Evolutionary conservation across 1,140 invertebrate species (phyloP), one percentile per base, ranked within the genome.

Genomic region (Cecropterus lyciades): DNA sequence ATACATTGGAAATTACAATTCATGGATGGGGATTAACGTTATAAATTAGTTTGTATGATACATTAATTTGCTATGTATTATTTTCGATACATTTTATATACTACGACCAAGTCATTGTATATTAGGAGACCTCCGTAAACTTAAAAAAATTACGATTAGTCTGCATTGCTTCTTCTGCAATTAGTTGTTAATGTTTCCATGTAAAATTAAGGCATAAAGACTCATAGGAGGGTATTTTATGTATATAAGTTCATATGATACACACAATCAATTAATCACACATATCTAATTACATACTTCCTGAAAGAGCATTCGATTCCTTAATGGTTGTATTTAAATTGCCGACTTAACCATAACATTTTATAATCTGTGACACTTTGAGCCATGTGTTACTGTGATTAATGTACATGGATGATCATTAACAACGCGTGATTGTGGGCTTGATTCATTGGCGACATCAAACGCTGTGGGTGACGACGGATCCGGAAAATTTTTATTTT

Each of bases 371-470:
- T 64, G 60, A 64, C 49, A 64, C 37, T 53, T 64, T 59, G 64
- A 67, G 62, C 60, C 68, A 56, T 66, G 51, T 73, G 65, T 69
- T 74, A 48, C 49, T 66, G 70, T 68, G 65, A 71, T 69, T 71
- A 69, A 71, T 62, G 53, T 56, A 27, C 43, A 60, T 67, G 67
- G 60, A 56, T 71, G 59, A 46, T 69, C 67, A 62, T 69, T 72
- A 77, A 77, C 66, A 75, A 65, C 40, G 20, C 51, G 49, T 67
- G 63, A 70, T 73, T 70, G 64, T 73, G 52, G 49, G 63, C 48
- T 64, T 77, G 70, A 75, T 77, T 77, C 69, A 77, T 70, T 69
- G 68, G 65, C 55, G 64, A 80, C 71, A 80, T 82, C 77, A 79
- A 82, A 82, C 70, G 70, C 62, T 66, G 70, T 68, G 57, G 55